Evolutionary conservation across 2,797 vertebrate genomes (phyloP).

Genomic region (Margarornis squamiger): DNA sequence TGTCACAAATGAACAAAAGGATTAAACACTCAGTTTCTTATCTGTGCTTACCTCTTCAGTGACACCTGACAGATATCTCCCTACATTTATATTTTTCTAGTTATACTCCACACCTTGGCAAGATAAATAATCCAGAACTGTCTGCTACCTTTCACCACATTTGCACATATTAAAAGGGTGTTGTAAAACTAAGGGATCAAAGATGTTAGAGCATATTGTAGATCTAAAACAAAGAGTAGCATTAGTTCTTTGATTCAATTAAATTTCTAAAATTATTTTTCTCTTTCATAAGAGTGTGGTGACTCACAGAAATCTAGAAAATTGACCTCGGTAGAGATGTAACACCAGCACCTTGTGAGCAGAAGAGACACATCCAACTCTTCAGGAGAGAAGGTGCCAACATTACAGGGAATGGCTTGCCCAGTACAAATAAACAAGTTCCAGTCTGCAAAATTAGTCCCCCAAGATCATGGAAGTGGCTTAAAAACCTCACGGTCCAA

Average conservation of each 20-base stretch:
- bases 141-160: neutral
- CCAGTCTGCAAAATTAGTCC: neutral
- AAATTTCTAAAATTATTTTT: neutral
- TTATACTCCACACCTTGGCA: neutral
- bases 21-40: neutral
- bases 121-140: neutral
- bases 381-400: neutral
- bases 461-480: neutral
- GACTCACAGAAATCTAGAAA: neutral
- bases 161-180: neutral
- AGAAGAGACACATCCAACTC: neutral
- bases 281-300: neutral
- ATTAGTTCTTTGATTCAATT: neutral
- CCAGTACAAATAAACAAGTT: neutral
- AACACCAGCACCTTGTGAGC: neutral
- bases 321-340: neutral
- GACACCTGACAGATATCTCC: neutral
- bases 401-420: neutral
- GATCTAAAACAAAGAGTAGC: neutral
- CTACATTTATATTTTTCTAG: neutral
- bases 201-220: neutral
- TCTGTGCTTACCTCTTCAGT: neutral
- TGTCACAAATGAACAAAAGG: neutral
- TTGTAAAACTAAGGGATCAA: neutral
- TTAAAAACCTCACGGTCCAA: neutral